These are phyloP conservation scores for human DNA, from an alignment of 2,113 vertebrate species.

Conservation along the genomic window GRCh38 chr11:107022001-107022500, in stretches of 20 bases:
- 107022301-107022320: neutral
- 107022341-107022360: neutral
- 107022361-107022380: neutral
- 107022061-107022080: neutral
- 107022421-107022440: neutral
- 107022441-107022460: neutral
- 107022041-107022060: neutral
- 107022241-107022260: neutral
- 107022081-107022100: neutral
- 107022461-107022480: neutral
- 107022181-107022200: neutral
- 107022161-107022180: slow-evolving; percentile 13
- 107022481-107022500: neutral
- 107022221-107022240: neutral
- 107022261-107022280: neutral
- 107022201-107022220: neutral
- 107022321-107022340: neutral
- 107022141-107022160: neutral
- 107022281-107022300: neutral
- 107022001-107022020: neutral
- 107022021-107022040: neutral
- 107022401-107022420: neutral
- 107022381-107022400: neutral
- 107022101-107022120: neutral
- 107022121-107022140: neutral